Percentiles rank a stretch among this genome's conserved stretches.
phyloP scores from a whole-genome alignment of 2,888 invertebrate genomes.

The Liopterus haemorrhoidalis region DNA sequence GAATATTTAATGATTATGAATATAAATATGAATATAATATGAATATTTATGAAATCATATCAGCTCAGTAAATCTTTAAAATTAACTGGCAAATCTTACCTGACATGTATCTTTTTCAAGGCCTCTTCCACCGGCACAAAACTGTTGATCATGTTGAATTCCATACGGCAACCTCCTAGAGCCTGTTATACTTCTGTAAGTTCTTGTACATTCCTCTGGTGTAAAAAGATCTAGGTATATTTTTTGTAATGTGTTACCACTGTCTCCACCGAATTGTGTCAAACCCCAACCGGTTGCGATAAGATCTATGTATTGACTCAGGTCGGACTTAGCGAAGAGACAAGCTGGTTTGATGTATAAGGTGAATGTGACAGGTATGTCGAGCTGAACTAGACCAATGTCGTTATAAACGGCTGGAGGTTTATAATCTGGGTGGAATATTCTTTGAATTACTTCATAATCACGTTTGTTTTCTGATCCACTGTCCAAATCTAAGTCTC shows the following conservation, averaged over 20 bases:
- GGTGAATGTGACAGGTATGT: slow-evolving; percentile 36
- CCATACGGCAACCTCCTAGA: slow-evolving; percentile 37
- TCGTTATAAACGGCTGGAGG: slow-evolving; percentile 42
- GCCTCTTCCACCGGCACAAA: slow-evolving; percentile 47
- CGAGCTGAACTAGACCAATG: slow-evolving; percentile 43
- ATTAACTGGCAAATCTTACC: slow-evolving; percentile 37
- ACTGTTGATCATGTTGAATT: slow-evolving; percentile 44
- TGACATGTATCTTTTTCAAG: slow-evolving; percentile 48
- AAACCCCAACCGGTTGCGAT: slow-evolving; percentile 43
- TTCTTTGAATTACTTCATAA: slow-evolving; percentile 31
- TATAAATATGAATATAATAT: too few relatives aligned
- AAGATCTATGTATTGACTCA: too few relatives aligned
- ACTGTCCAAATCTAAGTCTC: slow-evolving; percentile 41
- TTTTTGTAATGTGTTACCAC: slow-evolving; percentile 40
- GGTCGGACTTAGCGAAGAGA: too few relatives aligned
- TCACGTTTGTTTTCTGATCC: slow-evolving; percentile 39
- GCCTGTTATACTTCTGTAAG: slow-evolving; percentile 12
- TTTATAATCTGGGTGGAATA: slow-evolving; percentile 41
- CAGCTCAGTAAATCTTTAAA: too few relatives aligned
- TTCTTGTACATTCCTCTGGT: slow-evolving; percentile 30
- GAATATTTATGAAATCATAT: too few relatives aligned
- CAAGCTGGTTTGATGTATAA: slow-evolving; percentile 44
- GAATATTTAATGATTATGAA: too few relatives aligned
- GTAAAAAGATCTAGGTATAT: slow-evolving; percentile 38
- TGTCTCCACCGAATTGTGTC: slow-evolving; percentile 30